Conservation (phyloP, 1,140 invertebrate genomes). For the Monomorium pharaonis region DNA sequence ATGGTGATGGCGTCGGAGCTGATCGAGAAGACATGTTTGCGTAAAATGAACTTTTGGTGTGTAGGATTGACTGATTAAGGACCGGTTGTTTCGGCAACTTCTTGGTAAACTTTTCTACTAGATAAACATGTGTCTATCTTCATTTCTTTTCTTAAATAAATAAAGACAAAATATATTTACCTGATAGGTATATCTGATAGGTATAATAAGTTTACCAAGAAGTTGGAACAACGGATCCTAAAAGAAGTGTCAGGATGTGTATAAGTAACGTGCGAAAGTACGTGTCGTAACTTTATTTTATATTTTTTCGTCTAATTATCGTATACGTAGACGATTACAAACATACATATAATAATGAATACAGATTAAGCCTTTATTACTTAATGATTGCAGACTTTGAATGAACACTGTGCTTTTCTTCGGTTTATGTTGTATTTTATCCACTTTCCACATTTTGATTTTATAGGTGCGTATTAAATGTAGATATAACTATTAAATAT, state of each 20-base stretch:
- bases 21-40: constrained; percentile 95
- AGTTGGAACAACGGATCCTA: no score
- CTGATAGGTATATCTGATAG: no score
- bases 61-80: no score
- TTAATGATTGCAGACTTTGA: not conserved
- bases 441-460: constrained; percentile 4
- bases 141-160: no score
- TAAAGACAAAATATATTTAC: no score
- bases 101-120: no score
- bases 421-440: not conserved
- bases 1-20: constrained; percentile 92
- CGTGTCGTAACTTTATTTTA: constrained; percentile 2
- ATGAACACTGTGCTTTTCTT: not conserved
- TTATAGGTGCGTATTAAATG: not conserved
- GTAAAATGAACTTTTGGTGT: constrained; percentile 83
- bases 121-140: no score
- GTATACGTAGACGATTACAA: constrained; percentile 25
- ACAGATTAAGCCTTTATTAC: constrained; percentile 22
- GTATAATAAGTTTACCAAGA: no score
- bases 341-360: constrained; percentile 33
- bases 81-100: no score
- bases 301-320: constrained; percentile 12
- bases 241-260: not conserved
- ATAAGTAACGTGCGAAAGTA: not conserved
- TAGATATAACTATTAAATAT: not conserved